Percentiles rank a stretch among this genome's conserved stretches.
phyloP scores from a whole-genome alignment of 2,113 vertebrate species.

The Oostethus manadensis region DNA sequence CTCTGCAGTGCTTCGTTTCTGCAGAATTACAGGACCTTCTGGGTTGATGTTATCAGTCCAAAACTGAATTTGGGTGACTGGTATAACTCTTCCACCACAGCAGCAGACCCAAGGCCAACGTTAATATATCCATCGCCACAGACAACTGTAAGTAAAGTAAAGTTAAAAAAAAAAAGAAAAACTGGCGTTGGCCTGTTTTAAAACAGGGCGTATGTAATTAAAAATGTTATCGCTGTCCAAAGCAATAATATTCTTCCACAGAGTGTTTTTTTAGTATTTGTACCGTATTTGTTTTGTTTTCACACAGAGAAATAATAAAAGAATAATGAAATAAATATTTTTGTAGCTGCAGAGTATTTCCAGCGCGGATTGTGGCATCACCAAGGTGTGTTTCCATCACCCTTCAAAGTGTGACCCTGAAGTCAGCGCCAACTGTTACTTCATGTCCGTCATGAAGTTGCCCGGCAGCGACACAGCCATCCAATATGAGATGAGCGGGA shows the following conservation, averaged over 20 bases:
- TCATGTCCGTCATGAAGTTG: conserved; percentile 58
- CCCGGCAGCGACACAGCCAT: conserved; percentile 12
- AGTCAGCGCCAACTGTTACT: conserved; percentile 49
- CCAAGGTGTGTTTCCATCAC: conserved; percentile 68
- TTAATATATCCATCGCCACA: not conserved
- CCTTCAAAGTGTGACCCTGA: conserved; percentile 62
- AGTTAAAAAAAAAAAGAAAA: no score
- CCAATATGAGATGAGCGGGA: conserved; percentile 61
- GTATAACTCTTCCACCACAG: not conserved
- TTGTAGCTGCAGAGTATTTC: conserved; percentile 25
- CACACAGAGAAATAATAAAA: no score
- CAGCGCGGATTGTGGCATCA: conserved; percentile 52
- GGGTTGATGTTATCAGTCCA: conserved; percentile 58
- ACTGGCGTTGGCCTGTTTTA: no score
- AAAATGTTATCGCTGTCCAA: no score
- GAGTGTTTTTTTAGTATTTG: no score
- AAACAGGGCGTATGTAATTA: no score
- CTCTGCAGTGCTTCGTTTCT: conserved; percentile 68
- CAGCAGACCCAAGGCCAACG: not conserved
- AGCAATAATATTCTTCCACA: no score
- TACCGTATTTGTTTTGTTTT: no score
- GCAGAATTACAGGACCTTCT: conserved; percentile 33
- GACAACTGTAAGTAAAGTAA: conserved; percentile 24
- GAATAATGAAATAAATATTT: no score
- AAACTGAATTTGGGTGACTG: conserved; percentile 16